phyloP scores from a whole-genome alignment of 2,797 vertebrate species.

The Botia almorhae region DNA sequence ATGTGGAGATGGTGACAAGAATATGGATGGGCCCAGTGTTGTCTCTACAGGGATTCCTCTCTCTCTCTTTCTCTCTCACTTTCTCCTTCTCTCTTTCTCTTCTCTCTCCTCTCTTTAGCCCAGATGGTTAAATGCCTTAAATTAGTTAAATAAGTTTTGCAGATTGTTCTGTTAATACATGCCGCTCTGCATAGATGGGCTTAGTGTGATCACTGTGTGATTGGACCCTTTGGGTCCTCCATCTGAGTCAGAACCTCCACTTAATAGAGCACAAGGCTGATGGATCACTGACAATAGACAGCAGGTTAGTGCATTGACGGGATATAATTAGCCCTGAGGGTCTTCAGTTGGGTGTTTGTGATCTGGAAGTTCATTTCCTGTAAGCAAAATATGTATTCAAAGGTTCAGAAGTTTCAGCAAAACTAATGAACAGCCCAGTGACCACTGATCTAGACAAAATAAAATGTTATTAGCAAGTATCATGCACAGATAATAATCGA shows the following conservation, averaged over 20 bases:
- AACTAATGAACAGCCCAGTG: too few species aligned
- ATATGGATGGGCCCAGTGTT: slow-evolving; percentile 69
- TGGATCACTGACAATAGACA: slow-evolving; percentile 35
- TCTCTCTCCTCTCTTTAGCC: slow-evolving; percentile 21
- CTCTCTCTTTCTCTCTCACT: slow-evolving; percentile 33
- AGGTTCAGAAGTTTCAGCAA: too few species aligned
- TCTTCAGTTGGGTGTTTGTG: slow-evolving; percentile 26
- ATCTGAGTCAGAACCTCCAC: slow-evolving; percentile 58
- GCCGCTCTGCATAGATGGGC: slow-evolving; percentile 53
- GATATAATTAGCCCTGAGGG: slow-evolving; percentile 14
- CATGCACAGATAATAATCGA: too few species aligned
- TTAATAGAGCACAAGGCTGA: slow-evolving; percentile 59
- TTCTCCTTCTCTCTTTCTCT: not conserved
- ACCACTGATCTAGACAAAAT: too few species aligned
- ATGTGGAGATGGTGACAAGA: slow-evolving; percentile 71
- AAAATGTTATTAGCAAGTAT: too few species aligned
- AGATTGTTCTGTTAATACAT: slow-evolving; percentile 56
- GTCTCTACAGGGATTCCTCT: slow-evolving; percentile 34
- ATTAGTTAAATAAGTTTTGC: too few species aligned
- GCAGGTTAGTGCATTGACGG: slow-evolving; percentile 14
- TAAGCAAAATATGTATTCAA: not conserved
- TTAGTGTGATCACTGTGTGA: slow-evolving; percentile 52
- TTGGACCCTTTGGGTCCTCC: slow-evolving; percentile 63
- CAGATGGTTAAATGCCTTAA: slow-evolving; percentile 60
- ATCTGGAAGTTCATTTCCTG: slow-evolving; percentile 17